These are phyloP conservation scores for Crepidodera aurea DNA, from an alignment of 2,888 invertebrate species.

Conservation along the genomic window DNA sequence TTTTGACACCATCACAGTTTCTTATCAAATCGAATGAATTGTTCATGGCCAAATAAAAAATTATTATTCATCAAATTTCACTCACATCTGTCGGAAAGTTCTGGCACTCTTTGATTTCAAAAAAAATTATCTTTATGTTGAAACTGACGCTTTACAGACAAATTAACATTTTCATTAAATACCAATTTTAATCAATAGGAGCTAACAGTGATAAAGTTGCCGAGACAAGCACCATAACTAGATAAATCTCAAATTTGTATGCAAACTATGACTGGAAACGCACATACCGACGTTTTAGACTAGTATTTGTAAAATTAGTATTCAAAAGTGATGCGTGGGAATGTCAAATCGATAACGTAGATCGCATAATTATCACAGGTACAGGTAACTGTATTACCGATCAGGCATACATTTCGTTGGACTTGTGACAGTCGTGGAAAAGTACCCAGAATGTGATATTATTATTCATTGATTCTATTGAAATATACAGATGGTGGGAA, in stretches of 20 bases:
- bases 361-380: constrained; percentile 36
- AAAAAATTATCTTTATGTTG: too few species aligned
- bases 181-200: background rate
- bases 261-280: constrained; percentile 4
- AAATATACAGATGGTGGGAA: background rate
- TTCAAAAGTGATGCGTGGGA: constrained; percentile 32
- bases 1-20: constrained; percentile 61
- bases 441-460: constrained; percentile 3
- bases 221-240: background rate
- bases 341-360: constrained; percentile 30
- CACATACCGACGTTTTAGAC: constrained; percentile 16
- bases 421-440: constrained; percentile 20
- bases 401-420: constrained; percentile 22
- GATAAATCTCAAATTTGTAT: constrained; percentile 17
- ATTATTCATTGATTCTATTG: constrained; percentile 17
- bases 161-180: too few species aligned
- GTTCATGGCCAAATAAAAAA: constrained; percentile 47
- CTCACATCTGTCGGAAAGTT: constrained; percentile 48
- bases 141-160: too few species aligned
- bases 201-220: background rate
- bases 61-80: constrained; percentile 40
- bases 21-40: constrained; percentile 54
- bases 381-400: constrained; percentile 35
- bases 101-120: constrained; percentile 45
- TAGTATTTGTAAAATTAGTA: constrained; percentile 25